Evolutionary conservation across 2,113 vertebrate species (phyloP).

Genomic region (Thamnophis sirtalis): DNA sequence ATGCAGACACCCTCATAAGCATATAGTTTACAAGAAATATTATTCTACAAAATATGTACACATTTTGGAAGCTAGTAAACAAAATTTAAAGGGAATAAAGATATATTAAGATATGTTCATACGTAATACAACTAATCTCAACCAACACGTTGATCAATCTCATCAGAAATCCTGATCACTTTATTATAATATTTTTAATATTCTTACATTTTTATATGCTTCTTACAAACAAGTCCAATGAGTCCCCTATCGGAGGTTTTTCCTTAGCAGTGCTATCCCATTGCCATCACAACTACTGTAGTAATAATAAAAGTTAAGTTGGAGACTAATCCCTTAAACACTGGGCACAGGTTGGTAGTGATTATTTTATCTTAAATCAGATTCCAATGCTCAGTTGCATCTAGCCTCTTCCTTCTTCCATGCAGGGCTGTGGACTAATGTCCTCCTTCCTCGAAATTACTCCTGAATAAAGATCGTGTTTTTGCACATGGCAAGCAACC

Average conservation of each 20-base stretch:
- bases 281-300: background rate
- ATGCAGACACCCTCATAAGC: background rate
- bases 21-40: background rate
- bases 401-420: background rate
- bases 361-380: background rate
- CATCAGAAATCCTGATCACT: background rate
- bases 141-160: accelerated
- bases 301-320: background rate
- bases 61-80: background rate
- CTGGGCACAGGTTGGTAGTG: background rate
- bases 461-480: background rate
- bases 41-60: background rate
- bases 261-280: background rate
- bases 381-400: background rate
- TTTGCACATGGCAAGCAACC: background rate
- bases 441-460: background rate
- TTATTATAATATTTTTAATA: background rate
- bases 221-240: accelerated
- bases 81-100: background rate
- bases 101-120: background rate
- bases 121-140: background rate
- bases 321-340: background rate
- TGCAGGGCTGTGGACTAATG: background rate
- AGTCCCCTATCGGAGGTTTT: background rate
- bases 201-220: background rate